These are phyloP conservation scores for Drosophila tani DNA, from an alignment of 1,140 invertebrate genomes.

Conservation along the genomic window DNA sequence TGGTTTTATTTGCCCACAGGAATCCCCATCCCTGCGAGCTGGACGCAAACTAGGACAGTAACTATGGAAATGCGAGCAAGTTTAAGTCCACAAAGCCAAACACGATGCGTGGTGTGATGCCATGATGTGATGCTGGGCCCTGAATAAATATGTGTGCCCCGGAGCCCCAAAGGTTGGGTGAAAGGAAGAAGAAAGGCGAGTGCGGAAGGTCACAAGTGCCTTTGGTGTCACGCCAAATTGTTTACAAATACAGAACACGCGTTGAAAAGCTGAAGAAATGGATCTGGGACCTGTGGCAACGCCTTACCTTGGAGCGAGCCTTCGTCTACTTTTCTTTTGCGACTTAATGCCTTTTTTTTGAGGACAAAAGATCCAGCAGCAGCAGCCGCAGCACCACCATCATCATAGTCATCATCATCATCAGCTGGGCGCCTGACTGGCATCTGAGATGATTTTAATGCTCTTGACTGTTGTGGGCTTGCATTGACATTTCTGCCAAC, in stretches of 20 bases:
- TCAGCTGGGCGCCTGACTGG: slow-evolving; percentile 52
- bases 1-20: slow-evolving; percentile 9
- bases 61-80: slow-evolving; percentile 54
- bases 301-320: slow-evolving; percentile 58
- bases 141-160: slow-evolving; percentile 43
- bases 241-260: slow-evolving; percentile 78
- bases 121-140: background rate
- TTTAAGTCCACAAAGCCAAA: slow-evolving; percentile 41
- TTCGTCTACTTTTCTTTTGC: slow-evolving; percentile 26
- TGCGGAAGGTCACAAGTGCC: slow-evolving; percentile 48
- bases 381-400: slow-evolving; percentile 14
- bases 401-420: slow-evolving; percentile 19
- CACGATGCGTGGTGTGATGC: slow-evolving; percentile 10
- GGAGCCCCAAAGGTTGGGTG: slow-evolving; percentile 5
- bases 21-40: slow-evolving; percentile 8
- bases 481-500: slow-evolving; percentile 50
- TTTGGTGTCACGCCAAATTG: slow-evolving; percentile 65
- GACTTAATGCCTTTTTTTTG: slow-evolving; percentile 62
- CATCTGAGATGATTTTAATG: slow-evolving; percentile 56
- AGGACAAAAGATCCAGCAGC: slow-evolving; percentile 27
- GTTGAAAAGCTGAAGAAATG: slow-evolving; percentile 58
- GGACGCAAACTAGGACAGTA: slow-evolving; percentile 60
- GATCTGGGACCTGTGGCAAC: slow-evolving; percentile 39
- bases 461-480: slow-evolving; percentile 52
- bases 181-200: background rate